Percentiles rank a stretch among this genome's conserved stretches.
These are phyloP conservation scores for Scaptomyza graminum DNA, from an alignment of 1,140 invertebrate genomes.

Conservation along the genomic window DNA sequence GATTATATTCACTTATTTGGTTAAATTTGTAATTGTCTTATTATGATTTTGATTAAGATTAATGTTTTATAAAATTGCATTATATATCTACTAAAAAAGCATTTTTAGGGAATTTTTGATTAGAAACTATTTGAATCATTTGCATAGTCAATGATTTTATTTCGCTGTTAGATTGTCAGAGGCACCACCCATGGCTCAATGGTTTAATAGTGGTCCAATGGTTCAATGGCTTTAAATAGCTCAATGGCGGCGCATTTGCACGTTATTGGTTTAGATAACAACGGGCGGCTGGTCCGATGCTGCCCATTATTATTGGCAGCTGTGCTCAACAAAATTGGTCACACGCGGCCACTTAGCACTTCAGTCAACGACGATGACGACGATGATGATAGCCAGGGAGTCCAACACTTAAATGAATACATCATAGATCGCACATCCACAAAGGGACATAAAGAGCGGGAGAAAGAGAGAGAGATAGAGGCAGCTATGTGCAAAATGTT, in stretches of 20 bases:
- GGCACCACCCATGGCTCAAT: slow-evolving; percentile 19
- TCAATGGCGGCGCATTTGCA: neutral
- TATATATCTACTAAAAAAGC: too few species aligned
- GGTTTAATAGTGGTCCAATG: neutral
- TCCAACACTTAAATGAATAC: slow-evolving; percentile 56
- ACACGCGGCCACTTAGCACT: slow-evolving; percentile 78
- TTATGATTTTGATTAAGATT: too few species aligned
- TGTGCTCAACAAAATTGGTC: slow-evolving; percentile 67
- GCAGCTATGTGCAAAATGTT: slow-evolving; percentile 49
- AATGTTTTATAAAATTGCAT: too few species aligned
- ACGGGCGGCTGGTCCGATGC: slow-evolving; percentile 2
- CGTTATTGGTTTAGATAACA: slow-evolving; percentile 2
- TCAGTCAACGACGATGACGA: slow-evolving; percentile 34
- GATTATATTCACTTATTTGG: too few species aligned
- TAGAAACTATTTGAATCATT: too few species aligned
- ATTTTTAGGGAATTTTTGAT: too few species aligned
- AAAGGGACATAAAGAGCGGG: slow-evolving; percentile 1
- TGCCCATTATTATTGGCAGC: slow-evolving; percentile 52
- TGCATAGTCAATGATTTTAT: too few species aligned
- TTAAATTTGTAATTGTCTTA: too few species aligned
- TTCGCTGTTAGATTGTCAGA: neutral
- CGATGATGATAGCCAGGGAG: slow-evolving; percentile 10
- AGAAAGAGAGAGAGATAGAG: too few species aligned
- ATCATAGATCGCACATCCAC: slow-evolving; percentile 51
- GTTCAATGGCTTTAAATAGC: neutral